A percentile compares a stretch with the other conserved stretches of the same genome.
Conservation (phyloP, 2,113 vertebrate genomes). For the Monopterus albus region DNA sequence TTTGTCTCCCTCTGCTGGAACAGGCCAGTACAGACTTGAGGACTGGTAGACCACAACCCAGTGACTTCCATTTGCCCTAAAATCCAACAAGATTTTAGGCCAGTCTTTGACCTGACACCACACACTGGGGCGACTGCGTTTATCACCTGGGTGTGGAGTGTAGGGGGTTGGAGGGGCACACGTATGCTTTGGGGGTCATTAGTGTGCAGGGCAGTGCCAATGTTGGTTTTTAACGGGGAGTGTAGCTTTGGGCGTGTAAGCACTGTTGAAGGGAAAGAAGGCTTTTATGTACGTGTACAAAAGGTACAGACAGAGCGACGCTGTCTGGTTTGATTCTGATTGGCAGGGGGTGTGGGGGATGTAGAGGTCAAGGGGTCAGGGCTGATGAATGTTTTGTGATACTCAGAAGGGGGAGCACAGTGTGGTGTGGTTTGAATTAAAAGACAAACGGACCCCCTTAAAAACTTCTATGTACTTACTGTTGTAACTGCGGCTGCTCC, state of each 20-base stretch:
- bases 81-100: slow-evolving; percentile 53
- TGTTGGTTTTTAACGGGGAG: slow-evolving; percentile 36
- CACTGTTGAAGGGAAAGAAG: slow-evolving; percentile 39
- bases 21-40: neutral
- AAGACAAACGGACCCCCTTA: slow-evolving; percentile 46
- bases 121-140: slow-evolving; percentile 70
- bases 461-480: slow-evolving; percentile 22
- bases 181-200: slow-evolving; percentile 49
- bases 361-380: slow-evolving; percentile 67
- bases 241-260: slow-evolving; percentile 16
- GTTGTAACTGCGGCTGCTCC: no score
- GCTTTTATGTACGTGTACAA: slow-evolving; percentile 64
- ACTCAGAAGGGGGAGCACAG: slow-evolving; percentile 20
- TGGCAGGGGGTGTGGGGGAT: slow-evolving; percentile 43
- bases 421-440: slow-evolving; percentile 70
- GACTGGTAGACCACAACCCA: slow-evolving; percentile 21
- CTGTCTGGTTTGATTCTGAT: slow-evolving; percentile 72
- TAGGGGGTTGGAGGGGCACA: slow-evolving; percentile 16
- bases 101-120: slow-evolving; percentile 57
- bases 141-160: slow-evolving; percentile 73
- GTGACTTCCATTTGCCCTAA: slow-evolving; percentile 58
- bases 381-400: slow-evolving; percentile 73
- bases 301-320: slow-evolving; percentile 73
- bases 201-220: slow-evolving; percentile 43
- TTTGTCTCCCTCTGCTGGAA: slow-evolving; percentile 74